These are phyloP conservation scores for Chaetogeoica ovagalla DNA, from an alignment of 2,888 invertebrate genomes.

Conservation along the genomic window DNA sequence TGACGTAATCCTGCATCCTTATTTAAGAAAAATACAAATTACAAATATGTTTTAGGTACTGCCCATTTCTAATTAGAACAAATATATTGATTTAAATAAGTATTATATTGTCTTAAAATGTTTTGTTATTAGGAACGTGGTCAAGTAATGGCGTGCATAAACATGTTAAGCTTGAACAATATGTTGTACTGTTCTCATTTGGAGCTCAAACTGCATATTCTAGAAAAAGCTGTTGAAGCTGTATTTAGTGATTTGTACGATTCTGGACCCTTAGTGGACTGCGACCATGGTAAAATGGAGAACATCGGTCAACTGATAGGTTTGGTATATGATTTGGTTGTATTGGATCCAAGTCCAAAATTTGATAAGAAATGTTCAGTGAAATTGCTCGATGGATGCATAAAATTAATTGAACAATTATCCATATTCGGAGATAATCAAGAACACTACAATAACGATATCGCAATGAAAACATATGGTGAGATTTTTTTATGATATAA, in stretches of 20 bases:
- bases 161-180: conserved; percentile 64
- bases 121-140: conserved; percentile 62
- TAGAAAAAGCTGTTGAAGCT: conserved; percentile 67
- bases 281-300: conserved; percentile 61
- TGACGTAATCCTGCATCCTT: too few species aligned
- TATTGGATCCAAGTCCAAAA: conserved; percentile 63
- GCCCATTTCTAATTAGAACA: neutral
- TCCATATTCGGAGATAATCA: conserved; percentile 44
- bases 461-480: conserved; percentile 46
- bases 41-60: too few species aligned
- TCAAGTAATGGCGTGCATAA: conserved; percentile 67
- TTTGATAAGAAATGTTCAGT: conserved; percentile 63
- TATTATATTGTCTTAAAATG: neutral
- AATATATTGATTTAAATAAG: neutral
- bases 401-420: conserved; percentile 47
- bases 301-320: conserved; percentile 66
- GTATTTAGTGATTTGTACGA: conserved; percentile 66
- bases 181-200: conserved; percentile 64
- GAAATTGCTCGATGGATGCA: conserved; percentile 58
- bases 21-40: too few species aligned
- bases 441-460: conserved; percentile 41
- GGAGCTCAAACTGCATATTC: conserved; percentile 63
- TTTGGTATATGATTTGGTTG: conserved; percentile 65
- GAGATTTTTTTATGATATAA: neutral
- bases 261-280: conserved; percentile 59